Base-by-base conservation (phyloP, 2,888 invertebrate genomes). In the Phorcus lineatus region DNA sequence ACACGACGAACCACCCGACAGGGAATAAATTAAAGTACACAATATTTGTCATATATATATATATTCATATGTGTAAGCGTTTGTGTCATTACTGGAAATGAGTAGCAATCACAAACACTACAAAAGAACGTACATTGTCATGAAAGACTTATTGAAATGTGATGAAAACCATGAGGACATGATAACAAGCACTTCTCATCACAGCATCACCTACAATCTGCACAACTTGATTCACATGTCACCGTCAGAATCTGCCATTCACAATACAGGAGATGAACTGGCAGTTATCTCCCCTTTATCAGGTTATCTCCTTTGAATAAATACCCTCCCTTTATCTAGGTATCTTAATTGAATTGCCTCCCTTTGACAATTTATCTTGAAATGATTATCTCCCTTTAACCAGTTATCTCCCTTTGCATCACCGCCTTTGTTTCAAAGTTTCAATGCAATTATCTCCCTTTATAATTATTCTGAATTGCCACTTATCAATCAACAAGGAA, bases 131-230 rank as follows among this genome's bases (percentile, higher is more conserved):
- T 28, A 62, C 62, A 62, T 62, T 28, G 62, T 62, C 62, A 28
- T 62, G 62, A 62, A 62, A 62, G 62, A 62, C 62, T 62, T 62
- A 62, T 62, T 24, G 62, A 62, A 62, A 28, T 28, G 24, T 62
- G 62, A 62, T 62, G 62, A 62, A 62, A 62, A 62, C 62, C 24
- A 16, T 62, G 28, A 11, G 47, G 24, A 62, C 28, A 62, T 62
- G 62, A 62, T 62, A 62, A 62, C 62, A 62, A 62, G 62, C 62
- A 62, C 24, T 28, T 62, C 28, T 24, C 62, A 62, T 62, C 62
- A 62, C 62, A 17, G 62, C 62, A 62, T n/a, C 28, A 62, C 24
- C 62, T 28, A 62, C 28, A 17, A 24, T 19, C 28, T 62, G 17
- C 62, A 62, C 62, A 62, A 47, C 47, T 47, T 47, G 47, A 13